Evolutionary conservation across 1,140 invertebrate species (phyloP), one percentile per base, ranked within the genome.

Genomic region (Drosophila bifasciata): DNA sequence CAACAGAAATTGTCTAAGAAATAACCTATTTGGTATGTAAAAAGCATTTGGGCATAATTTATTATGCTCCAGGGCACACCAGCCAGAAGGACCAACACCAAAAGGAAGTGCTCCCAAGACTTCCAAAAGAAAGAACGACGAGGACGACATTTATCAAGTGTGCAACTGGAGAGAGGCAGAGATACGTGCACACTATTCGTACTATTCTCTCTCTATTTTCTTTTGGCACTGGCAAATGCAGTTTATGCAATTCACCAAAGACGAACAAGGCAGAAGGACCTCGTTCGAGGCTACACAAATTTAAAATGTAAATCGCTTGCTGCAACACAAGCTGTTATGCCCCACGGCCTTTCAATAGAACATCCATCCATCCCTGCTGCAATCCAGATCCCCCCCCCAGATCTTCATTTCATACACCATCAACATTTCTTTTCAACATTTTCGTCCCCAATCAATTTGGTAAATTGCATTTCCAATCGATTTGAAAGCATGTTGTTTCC

Each of bases 391-490:
- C 1, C 19, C 1, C 15, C 46, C n/a, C n/a, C n/a, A n/a, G n/a
- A 48, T 63, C 48, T 62, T 72, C 40, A 66, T 53, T 59, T 48
- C 48, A 25, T 32, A 36, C 40, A n/a, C 19, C n/a, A 11, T 16
- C 49, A 41, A 17, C 41, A 23, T 36, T 60, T 52, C 15, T 56
- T 56, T 59, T 51, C 50, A 68, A 56, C 66, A 68, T 69, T 69
- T 69, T 57, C 70, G 57, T 69, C 46, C 84, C 61, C 61, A 78
- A 78, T 74, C 77, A 89, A 89, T 89, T 89, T 81, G 68, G 59
- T 59, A 89, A 89, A 89, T 90, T 86, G 81, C 86, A 63, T 45
- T 83, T 48, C 36, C 63, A 79, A 89, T 89, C 80, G 85, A 81
- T 85, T 81, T 69, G 68, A 73, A 53, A 83, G 71, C 60, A 56